These are phyloP conservation scores for Chlorops oryzae DNA, from an alignment of 1,140 invertebrate species.

Conservation along the genomic window DNA sequence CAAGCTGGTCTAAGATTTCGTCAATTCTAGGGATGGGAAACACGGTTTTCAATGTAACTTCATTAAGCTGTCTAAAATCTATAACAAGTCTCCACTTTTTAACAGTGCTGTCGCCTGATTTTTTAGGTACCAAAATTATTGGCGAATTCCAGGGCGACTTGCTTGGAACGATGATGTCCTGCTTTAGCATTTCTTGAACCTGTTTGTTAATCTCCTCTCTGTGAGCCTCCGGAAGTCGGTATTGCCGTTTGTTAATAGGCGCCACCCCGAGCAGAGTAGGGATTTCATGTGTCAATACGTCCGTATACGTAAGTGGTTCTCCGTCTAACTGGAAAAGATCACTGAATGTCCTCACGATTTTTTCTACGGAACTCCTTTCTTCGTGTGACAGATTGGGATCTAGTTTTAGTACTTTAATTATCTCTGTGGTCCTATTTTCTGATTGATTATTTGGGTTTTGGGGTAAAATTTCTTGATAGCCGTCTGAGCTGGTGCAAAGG, in stretches of 20 bases:
- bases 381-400: no score
- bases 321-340: constrained; percentile 22
- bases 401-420: no score
- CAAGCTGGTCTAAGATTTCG: constrained; percentile 47
- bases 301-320: constrained; percentile 22
- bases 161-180: constrained; percentile 19
- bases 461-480: no score
- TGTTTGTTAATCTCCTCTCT: constrained; percentile 36
- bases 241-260: constrained; percentile 29
- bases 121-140: constrained; percentile 26
- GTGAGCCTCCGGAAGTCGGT: constrained; percentile 36
- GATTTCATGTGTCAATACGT: constrained; percentile 23
- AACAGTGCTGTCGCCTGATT: constrained; percentile 20
- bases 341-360: no score
- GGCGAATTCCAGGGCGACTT: constrained; percentile 18
- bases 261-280: constrained; percentile 22
- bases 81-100: constrained; percentile 41
- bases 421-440: no score
- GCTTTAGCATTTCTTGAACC: constrained; percentile 30
- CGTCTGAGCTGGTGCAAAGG: no score
- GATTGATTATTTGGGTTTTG: no score
- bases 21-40: constrained; percentile 52
- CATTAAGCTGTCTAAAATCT: constrained; percentile 47
- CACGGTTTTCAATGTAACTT: constrained; percentile 45
- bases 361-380: no score